phyloP scores from a whole-genome alignment of 2,888 invertebrate genomes.

The Mayetiola destructor region DNA sequence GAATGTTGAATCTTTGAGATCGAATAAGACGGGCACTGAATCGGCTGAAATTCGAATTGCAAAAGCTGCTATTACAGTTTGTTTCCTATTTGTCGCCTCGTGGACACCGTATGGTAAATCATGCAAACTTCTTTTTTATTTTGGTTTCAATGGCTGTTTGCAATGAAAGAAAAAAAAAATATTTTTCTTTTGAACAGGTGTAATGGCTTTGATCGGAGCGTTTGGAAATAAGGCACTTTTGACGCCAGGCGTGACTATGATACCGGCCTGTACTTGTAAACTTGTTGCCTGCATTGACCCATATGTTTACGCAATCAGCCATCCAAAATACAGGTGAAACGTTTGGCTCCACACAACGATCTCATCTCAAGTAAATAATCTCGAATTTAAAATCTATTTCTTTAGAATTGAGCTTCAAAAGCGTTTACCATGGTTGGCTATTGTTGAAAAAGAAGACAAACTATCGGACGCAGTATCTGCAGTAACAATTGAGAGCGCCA shows the following conservation, averaged over 20 bases:
- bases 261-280: slow-evolving; percentile 76
- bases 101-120: slow-evolving; percentile 85
- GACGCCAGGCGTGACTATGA: slow-evolving; percentile 65
- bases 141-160: slow-evolving; percentile 23
- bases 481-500: not conserved
- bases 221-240: slow-evolving; percentile 58
- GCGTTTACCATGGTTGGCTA: slow-evolving; percentile 59
- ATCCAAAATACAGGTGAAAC: slow-evolving; percentile 58
- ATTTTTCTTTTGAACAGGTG: slow-evolving; percentile 4
- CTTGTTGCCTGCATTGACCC: slow-evolving; percentile 83
- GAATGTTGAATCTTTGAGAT: slow-evolving; percentile 73
- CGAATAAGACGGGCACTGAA: slow-evolving; percentile 47
- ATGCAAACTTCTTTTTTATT: not conserved
- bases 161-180: not conserved
- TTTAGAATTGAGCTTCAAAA: slow-evolving; percentile 60
- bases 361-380: not conserved
- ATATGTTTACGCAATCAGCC: slow-evolving; percentile 80
- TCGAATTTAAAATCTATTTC: slow-evolving; percentile 17
- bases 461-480: not conserved
- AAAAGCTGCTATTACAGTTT: slow-evolving; percentile 75
- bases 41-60: slow-evolving; percentile 75
- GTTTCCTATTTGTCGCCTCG: slow-evolving; percentile 69
- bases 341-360: slow-evolving; percentile 35
- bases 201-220: slow-evolving; percentile 58
- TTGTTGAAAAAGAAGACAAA: slow-evolving; percentile 38